These are phyloP conservation scores for Nephrotoma flavescens DNA, from an alignment of 2,888 invertebrate species.

Conservation along the genomic window DNA sequence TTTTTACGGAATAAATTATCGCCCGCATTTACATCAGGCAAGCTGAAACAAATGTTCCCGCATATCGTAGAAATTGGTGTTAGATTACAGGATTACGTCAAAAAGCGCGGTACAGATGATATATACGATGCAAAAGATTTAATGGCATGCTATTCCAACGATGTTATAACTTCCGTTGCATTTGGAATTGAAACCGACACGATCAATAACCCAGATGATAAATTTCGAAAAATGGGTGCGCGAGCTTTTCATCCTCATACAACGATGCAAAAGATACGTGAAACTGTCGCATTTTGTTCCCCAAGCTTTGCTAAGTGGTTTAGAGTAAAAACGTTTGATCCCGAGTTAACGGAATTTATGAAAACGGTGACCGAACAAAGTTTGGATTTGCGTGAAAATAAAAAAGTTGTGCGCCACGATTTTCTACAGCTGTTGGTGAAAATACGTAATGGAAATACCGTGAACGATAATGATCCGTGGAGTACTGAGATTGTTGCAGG, in stretches of 20 bases:
- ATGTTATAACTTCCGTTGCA: not conserved
- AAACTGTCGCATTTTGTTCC: not conserved
- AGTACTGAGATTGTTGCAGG: not conserved
- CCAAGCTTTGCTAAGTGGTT: not conserved
- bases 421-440: not conserved
- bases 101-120: too few relatives aligned
- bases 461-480: not conserved
- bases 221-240: not conserved
- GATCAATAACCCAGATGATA: not conserved
- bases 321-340: not conserved
- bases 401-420: not conserved
- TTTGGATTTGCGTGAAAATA: not conserved
- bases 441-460: not conserved
- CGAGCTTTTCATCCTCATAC: not conserved
- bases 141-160: not conserved
- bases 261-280: not conserved
- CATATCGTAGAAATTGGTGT: conserved; percentile 37
- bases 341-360: not conserved
- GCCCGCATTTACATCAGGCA: conserved; percentile 45
- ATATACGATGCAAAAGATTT: too few relatives aligned
- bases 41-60: conserved; percentile 42
- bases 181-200: not conserved
- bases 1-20: conserved; percentile 40
- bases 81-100: conserved; percentile 24
- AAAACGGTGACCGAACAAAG: not conserved